These are phyloP conservation scores for Aratinga solstitialis DNA, from an alignment of 2,797 vertebrate species.

Conservation along the genomic window DNA sequence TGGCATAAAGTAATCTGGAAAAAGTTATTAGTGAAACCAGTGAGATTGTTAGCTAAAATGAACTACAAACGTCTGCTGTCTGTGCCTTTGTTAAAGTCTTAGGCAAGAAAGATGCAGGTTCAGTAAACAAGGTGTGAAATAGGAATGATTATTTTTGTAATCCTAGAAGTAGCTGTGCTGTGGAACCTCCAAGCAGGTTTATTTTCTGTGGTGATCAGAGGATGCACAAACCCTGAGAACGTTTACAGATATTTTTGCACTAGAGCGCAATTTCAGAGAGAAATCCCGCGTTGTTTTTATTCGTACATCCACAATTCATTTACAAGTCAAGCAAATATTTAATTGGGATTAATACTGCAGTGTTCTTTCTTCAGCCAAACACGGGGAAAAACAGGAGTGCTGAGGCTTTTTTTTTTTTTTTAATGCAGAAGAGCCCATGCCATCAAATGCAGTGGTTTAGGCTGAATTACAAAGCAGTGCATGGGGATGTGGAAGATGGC, in stretches of 20 bases:
- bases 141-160: fast-evolving
- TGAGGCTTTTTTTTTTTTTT: background rate
- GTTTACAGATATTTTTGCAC: background rate
- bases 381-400: fast-evolving
- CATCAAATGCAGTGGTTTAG: background rate
- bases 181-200: background rate
- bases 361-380: background rate
- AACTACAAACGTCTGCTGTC: background rate
- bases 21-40: fast-evolving
- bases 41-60: background rate
- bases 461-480: background rate
- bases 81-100: background rate
- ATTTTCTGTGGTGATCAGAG: background rate
- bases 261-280: background rate
- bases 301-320: background rate
- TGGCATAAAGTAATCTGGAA: background rate
- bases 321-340: background rate
- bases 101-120: background rate
- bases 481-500: background rate
- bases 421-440: background rate
- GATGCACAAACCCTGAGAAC: fast-evolving
- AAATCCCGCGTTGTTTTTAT: background rate
- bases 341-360: background rate
- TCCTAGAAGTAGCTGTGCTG: background rate
- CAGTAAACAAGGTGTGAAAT: background rate